A percentile compares a stretch with the other conserved stretches of the same genome.
These are phyloP conservation scores for Brachyopa scutellaris DNA, from an alignment of 2,888 invertebrate genomes.

Conservation along the genomic window DNA sequence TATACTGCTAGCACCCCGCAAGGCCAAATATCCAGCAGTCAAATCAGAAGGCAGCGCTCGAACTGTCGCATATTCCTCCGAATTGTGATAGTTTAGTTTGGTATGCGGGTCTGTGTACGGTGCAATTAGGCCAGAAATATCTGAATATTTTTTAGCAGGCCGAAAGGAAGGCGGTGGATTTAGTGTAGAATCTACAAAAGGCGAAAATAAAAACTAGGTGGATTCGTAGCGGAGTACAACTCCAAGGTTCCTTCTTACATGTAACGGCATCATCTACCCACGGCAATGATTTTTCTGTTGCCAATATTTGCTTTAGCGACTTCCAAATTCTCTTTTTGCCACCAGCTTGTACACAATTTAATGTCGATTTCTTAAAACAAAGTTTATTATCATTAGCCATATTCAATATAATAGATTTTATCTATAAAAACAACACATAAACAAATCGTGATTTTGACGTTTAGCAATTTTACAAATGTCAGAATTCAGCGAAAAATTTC, in stretches of 20 bases:
- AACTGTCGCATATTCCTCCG: conserved; percentile 94
- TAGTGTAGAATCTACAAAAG: conserved; percentile 93
- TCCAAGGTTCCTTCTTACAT: conserved; percentile 80
- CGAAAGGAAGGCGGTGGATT: conserved; percentile 96
- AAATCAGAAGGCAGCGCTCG: conserved; percentile 95
- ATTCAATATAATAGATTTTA: too few species aligned
- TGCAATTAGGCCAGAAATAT: conserved; percentile 93
- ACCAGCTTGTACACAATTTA: conserved; percentile 75
- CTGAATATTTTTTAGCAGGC: conserved; percentile 96
- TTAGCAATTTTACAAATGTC: background rate
- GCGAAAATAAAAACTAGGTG: too few species aligned
- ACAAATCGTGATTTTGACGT: conserved; percentile 5
- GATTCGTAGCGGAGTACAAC: too few species aligned
- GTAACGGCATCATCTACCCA: conserved; percentile 90
- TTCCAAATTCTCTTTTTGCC: conserved; percentile 92
- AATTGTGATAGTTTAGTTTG: conserved; percentile 91
- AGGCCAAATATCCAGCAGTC: conserved; percentile 92
- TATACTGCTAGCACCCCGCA: conserved; percentile 90
- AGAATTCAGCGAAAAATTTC: too few species aligned
- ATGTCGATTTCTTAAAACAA: conserved; percentile 76
- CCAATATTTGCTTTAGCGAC: conserved; percentile 93
- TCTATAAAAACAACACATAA: too few species aligned
- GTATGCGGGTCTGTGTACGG: conserved; percentile 96
- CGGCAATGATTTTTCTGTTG: conserved; percentile 89
- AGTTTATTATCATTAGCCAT: conserved; percentile 46